Percentiles rank a stretch among this genome's conserved stretches.
Conservation (phyloP, 2,888 invertebrate species). For the Drosophila infuscata region DNA sequence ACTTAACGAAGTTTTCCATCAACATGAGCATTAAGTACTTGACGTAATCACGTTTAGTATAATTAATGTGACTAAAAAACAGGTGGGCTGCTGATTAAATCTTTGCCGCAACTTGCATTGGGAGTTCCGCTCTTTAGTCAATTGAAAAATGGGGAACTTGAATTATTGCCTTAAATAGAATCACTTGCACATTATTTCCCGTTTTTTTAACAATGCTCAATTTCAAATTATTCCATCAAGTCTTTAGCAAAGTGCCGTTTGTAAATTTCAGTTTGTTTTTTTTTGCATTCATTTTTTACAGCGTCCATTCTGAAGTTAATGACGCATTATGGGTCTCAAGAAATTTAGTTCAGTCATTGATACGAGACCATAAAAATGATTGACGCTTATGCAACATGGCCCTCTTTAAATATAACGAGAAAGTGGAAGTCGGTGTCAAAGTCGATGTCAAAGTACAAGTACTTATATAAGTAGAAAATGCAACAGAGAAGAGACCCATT, state of each 20-base stretch:
- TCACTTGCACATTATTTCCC: not conserved
- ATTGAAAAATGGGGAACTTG: not conserved
- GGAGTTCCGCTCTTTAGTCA: not conserved
- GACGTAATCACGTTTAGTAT: slow-evolving; percentile 6
- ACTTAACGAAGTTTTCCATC: slow-evolving; percentile 12
- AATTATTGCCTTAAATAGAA: not conserved
- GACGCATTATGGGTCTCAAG: slow-evolving; percentile 26
- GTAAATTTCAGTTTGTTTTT: slow-evolving; percentile 7
- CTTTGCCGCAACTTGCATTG: not conserved
- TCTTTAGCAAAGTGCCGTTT: slow-evolving; percentile 15
- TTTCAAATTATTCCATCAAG: not conserved
- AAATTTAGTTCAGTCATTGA: slow-evolving; percentile 53
- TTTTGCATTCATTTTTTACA: not conserved
- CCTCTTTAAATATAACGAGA: slow-evolving; percentile 36
- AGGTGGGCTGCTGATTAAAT: not conserved
- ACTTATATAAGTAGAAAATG: slow-evolving; percentile 10
- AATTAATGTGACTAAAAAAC: slow-evolving; percentile 3
- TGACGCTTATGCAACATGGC: slow-evolving; percentile 43
- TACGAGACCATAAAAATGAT: slow-evolving; percentile 35
- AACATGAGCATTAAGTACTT: slow-evolving; percentile 13
- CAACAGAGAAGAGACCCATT: not conserved
- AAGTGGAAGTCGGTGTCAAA: slow-evolving; percentile 4
- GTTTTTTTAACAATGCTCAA: not conserved
- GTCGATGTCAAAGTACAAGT: slow-evolving; percentile 3
- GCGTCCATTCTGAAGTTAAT: slow-evolving; percentile 23